Percentiles rank a stretch among this genome's conserved stretches.
phyloP scores from a whole-genome alignment of 2,797 vertebrate species.

The Gorsachius magnificus region DNA sequence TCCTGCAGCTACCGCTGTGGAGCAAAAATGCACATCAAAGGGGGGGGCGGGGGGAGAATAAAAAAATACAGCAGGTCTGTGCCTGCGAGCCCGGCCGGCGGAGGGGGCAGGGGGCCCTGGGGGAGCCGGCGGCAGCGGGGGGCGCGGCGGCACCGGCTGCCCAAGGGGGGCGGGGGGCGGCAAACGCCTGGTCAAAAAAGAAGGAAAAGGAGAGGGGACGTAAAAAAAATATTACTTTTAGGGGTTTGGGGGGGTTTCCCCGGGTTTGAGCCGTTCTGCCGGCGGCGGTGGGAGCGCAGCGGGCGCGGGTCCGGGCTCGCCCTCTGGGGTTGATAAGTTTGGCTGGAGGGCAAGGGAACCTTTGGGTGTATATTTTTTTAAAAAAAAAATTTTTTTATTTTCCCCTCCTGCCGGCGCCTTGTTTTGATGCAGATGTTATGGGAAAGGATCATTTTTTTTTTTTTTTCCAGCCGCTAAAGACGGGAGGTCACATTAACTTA shows the following conservation, averaged over 20 bases:
- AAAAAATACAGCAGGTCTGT: not conserved
- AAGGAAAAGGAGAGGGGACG: too few species aligned
- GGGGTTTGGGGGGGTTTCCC: not conserved
- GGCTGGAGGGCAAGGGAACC: not conserved
- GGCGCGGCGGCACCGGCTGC: too few species aligned
- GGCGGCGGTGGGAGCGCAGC: not conserved
- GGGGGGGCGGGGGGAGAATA: too few species aligned
- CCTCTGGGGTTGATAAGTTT: not conserved
- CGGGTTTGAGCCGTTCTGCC: not conserved
- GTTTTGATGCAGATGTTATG: slow-evolving; percentile 44
- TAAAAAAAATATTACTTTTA: not conserved
- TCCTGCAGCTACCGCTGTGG: not conserved
- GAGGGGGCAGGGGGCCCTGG: not conserved
- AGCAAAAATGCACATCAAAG: not conserved
- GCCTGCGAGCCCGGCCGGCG: not conserved
- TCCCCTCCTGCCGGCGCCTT: not conserved
- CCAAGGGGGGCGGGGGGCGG: too few species aligned
- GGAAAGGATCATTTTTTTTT: not conserved
- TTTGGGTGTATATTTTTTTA: not conserved
- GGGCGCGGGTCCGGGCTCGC: not conserved
- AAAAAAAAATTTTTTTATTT: too few species aligned
- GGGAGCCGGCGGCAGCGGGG: not conserved
- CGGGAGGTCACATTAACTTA: slow-evolving; percentile 79
- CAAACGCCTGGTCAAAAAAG: too few species aligned
- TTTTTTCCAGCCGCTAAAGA: slow-evolving; percentile 63